Evolutionary conservation across 2,797 vertebrate genomes (phyloP).

Genomic region (Epinephelus malabaricus): DNA sequence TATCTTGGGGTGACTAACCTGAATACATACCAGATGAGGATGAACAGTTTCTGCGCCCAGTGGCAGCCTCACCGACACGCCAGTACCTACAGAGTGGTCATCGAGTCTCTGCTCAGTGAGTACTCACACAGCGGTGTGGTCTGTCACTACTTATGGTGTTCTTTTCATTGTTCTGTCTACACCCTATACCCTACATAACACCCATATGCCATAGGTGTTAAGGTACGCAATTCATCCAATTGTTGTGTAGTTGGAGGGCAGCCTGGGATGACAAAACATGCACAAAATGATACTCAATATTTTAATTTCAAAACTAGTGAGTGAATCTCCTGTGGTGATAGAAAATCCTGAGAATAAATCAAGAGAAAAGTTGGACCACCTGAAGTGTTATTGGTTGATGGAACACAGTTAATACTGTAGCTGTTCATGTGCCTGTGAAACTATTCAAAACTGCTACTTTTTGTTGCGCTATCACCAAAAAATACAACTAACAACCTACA

Average conservation of each 20-base stretch:
- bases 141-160: too few relatives aligned
- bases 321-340: not conserved
- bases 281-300: not conserved
- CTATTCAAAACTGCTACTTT: not conserved
- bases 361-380: not conserved
- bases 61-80: constrained; percentile 95
- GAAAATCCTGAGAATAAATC: not conserved
- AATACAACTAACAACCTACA: not conserved
- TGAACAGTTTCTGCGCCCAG: constrained; percentile 89
- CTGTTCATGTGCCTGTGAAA: not conserved
- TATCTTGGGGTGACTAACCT: constrained; percentile 90
- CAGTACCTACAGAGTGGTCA: constrained; percentile 86
- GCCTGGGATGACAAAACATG: not conserved
- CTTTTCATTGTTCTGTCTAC: not conserved
- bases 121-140: constrained; percentile 1
- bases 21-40: constrained; percentile 87
- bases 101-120: constrained; percentile 91
- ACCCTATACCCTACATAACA: too few relatives aligned
- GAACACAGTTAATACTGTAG: not conserved
- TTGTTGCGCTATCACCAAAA: not conserved
- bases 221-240: not conserved
- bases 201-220: not conserved
- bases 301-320: not conserved
- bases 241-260: too few relatives aligned
- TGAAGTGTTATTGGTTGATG: too few relatives aligned